phyloP scores from a whole-genome alignment of 2,113 vertebrate genomes.

The Ammodytes dubius region DNA sequence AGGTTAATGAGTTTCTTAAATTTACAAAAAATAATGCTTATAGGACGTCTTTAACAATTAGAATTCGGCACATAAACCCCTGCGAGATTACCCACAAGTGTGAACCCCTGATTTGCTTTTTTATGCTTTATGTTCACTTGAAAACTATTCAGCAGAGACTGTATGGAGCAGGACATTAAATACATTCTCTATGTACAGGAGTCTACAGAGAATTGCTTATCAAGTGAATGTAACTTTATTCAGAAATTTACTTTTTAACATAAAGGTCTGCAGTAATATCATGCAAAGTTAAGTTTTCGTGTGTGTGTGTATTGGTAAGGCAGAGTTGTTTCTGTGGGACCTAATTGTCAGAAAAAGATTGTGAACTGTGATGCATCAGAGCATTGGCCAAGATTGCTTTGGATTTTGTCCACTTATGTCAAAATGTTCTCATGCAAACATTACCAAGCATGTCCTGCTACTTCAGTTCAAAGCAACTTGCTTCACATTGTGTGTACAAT shows the following conservation, averaged over 20 bases:
- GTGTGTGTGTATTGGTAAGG: slow-evolving; percentile 50
- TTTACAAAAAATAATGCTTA: neutral
- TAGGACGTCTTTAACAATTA: slow-evolving; percentile 11
- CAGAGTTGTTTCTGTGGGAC: slow-evolving; percentile 51
- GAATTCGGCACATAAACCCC: neutral
- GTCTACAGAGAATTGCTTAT: neutral
- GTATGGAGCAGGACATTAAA: slow-evolving; percentile 3
- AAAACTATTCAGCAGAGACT: slow-evolving; percentile 25
- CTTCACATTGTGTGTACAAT: neutral
- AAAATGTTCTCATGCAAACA: slow-evolving; percentile 44
- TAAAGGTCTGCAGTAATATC: slow-evolving; percentile 6
- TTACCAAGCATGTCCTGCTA: neutral
- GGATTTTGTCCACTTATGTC: slow-evolving; percentile 66
- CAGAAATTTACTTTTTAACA: neutral
- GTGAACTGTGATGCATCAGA: slow-evolving; percentile 67
- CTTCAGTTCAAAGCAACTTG: slow-evolving; percentile 4
- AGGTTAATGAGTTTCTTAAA: slow-evolving; percentile 35
- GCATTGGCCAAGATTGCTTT: slow-evolving; percentile 66
- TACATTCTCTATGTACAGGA: slow-evolving; percentile 6
- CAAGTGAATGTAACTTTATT: neutral
- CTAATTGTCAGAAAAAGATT: slow-evolving; percentile 79
- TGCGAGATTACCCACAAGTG: slow-evolving; percentile 2
- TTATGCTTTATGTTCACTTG: slow-evolving; percentile 20
- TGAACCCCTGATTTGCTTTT: slow-evolving; percentile 37
- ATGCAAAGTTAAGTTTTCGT: neutral